Conservation (phyloP, 1,140 invertebrate genomes). For the Drosophila sucinea region DNA sequence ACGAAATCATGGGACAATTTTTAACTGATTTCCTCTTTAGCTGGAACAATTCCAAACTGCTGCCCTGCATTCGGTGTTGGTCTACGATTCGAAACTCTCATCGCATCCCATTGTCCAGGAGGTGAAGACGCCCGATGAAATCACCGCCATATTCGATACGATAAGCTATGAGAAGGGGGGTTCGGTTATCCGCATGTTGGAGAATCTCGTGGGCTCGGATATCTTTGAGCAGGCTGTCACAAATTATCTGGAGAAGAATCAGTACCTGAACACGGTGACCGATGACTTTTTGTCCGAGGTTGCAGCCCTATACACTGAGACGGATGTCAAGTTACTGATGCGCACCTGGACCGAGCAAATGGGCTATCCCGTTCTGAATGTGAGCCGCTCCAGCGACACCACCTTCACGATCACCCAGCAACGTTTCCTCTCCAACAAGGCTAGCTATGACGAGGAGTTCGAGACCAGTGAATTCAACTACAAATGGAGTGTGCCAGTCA, state of each 20-base stretch:
- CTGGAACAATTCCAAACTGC: constrained; percentile 89
- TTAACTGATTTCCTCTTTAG: constrained; percentile 55
- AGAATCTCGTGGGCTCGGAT: constrained; percentile 90
- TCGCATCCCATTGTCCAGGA: constrained; percentile 94
- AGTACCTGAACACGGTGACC: constrained; percentile 91
- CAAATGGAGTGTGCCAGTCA: constrained; percentile 92
- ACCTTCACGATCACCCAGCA: constrained; percentile 87
- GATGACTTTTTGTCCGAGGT: constrained; percentile 89
- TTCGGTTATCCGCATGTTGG: constrained; percentile 94
- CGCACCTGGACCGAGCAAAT: constrained; percentile 96
- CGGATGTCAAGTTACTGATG: constrained; percentile 89
- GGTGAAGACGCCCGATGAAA: constrained; percentile 93
- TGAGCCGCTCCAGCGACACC: constrained; percentile 80
- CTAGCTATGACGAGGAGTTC: constrained; percentile 83
- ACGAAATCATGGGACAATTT: not conserved
- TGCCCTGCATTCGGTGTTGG: constrained; percentile 89
- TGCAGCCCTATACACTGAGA: constrained; percentile 79
- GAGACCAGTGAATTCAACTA: constrained; percentile 86
- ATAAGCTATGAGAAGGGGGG: constrained; percentile 98
- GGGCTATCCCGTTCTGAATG: constrained; percentile 93
- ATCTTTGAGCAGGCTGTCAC: constrained; percentile 90
- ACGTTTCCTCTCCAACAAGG: constrained; percentile 88
- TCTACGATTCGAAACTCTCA: constrained; percentile 90
- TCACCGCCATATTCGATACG: constrained; percentile 94
- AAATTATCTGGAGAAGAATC: constrained; percentile 89